A percentile compares a stretch with the other conserved stretches of the same genome.
Evolutionary conservation across 1,140 invertebrate genomes (phyloP).

Genomic region (Solenopsis fugax): DNA sequence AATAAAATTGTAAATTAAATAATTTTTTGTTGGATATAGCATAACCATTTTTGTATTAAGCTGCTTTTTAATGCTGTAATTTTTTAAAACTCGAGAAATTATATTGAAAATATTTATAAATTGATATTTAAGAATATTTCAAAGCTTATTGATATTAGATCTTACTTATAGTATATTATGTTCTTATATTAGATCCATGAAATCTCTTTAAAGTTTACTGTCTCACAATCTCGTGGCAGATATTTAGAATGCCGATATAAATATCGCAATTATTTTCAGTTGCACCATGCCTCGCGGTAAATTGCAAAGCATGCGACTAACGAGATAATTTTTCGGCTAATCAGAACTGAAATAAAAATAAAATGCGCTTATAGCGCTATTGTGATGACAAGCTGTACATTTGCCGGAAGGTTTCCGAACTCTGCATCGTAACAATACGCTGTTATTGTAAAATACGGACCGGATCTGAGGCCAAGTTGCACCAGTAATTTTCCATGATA

Average conservation of each 20-base stretch:
- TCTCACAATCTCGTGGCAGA: slow-evolving; percentile 14
- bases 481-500: slow-evolving; percentile 47
- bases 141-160: neutral
- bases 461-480: neutral
- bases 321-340: slow-evolving; percentile 18
- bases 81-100: no score
- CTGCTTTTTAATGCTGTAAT: no score
- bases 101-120: no score
- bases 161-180: neutral
- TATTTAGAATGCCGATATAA: slow-evolving; percentile 37
- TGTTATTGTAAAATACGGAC: slow-evolving; percentile 21
- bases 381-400: slow-evolving; percentile 4
- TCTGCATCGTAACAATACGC: slow-evolving; percentile 28
- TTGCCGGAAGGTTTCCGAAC: slow-evolving; percentile 32
- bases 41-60: no score
- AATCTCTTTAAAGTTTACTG: slow-evolving; percentile 14
- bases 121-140: neutral
- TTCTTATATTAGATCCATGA: neutral
- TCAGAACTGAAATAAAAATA: neutral
- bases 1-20: no score
- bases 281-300: neutral
- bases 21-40: no score
- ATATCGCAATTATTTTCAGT: slow-evolving; percentile 13
- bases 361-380: neutral
- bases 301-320: neutral